These are phyloP conservation scores for Lagodon rhomboides DNA, from an alignment of 2,797 vertebrate species.

Conservation along the genomic window DNA sequence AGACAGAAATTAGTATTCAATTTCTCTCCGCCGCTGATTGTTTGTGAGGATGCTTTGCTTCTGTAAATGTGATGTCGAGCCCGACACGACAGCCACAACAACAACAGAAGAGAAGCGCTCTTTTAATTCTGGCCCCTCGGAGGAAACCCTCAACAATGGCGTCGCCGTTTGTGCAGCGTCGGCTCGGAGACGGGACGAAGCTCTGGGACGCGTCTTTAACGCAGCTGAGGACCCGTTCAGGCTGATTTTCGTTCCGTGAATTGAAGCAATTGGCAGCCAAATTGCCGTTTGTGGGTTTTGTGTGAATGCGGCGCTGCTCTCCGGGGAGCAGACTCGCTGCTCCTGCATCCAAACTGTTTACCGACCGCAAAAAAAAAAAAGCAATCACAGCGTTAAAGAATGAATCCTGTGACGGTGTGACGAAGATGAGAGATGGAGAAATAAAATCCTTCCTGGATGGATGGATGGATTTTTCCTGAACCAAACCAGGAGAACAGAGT, in stretches of 20 bases:
- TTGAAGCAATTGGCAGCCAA: constrained; percentile 20
- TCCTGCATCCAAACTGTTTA: constrained; percentile 37
- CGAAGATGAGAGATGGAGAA: not conserved
- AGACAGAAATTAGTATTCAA: not conserved
- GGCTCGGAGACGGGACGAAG: constrained; percentile 6
- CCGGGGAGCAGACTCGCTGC: constrained; percentile 6
- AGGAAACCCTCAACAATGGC: constrained; percentile 8
- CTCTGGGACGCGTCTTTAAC: not conserved
- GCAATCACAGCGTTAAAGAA: constrained; percentile 27
- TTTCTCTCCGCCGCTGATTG: not conserved
- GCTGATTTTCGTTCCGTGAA: constrained; percentile 7
- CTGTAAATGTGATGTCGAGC: not conserved
- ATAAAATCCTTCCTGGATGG: not conserved
- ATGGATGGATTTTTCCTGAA: too few relatives aligned
- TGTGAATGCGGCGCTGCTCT: constrained; percentile 11
- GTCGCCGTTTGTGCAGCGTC: not conserved
- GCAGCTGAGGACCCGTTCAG: constrained; percentile 28
- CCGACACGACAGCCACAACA: not conserved
- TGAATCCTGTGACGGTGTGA: constrained; percentile 14
- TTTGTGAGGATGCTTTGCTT: not conserved
- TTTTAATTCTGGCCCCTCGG: not conserved
- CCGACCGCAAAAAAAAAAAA: constrained; percentile 1
- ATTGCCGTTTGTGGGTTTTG: constrained; percentile 29
- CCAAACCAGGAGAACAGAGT: too few relatives aligned
- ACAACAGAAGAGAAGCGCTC: not conserved